Conservation (phyloP, 1,140 invertebrate species). For the Trachymyrmex septentrionalis region DNA sequence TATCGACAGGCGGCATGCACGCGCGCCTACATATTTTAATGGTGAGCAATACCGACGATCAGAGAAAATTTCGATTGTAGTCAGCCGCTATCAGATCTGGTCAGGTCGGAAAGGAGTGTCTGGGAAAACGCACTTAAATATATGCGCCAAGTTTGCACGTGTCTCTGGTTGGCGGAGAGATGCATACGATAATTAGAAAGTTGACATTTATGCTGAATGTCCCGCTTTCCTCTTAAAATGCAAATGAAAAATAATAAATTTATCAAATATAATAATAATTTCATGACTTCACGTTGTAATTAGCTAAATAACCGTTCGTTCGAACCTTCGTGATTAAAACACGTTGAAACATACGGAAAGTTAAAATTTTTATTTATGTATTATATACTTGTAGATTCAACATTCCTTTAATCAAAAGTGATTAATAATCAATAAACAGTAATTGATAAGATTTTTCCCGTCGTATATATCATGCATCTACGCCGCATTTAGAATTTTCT, state of each 20-base stretch:
- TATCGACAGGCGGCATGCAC: constrained; percentile 78
- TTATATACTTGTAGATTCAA: background rate
- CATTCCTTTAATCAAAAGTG: constrained; percentile 4
- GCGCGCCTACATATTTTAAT: constrained; percentile 82
- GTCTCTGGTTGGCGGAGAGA: constrained; percentile 37
- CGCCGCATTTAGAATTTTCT: background rate
- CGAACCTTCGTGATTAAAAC: background rate
- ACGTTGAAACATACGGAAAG: background rate
- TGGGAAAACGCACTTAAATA: constrained; percentile 81
- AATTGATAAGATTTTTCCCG: background rate
- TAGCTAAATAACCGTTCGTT: constrained; percentile 19
- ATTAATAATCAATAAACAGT: background rate
- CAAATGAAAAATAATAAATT: constrained; percentile 25
- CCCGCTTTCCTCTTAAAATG: constrained; percentile 13
- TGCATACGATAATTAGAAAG: constrained; percentile 66
- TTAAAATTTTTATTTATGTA: background rate
- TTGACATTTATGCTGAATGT: constrained; percentile 39
- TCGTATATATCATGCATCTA: background rate
- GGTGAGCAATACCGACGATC: constrained; percentile 81
- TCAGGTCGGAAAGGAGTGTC: constrained; percentile 82
- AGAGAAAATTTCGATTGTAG: constrained; percentile 82
- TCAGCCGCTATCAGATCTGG: constrained; percentile 83
- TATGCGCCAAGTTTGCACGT: constrained; percentile 57
- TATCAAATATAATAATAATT: background rate
- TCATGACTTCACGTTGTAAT: background rate